Percentiles rank a stretch among this genome's conserved stretches.
These are phyloP conservation scores for Nemopilema nomurai DNA, from an alignment of 30 jellyfish, hydroid and myxozoan species.

Conservation along the genomic window DNA sequence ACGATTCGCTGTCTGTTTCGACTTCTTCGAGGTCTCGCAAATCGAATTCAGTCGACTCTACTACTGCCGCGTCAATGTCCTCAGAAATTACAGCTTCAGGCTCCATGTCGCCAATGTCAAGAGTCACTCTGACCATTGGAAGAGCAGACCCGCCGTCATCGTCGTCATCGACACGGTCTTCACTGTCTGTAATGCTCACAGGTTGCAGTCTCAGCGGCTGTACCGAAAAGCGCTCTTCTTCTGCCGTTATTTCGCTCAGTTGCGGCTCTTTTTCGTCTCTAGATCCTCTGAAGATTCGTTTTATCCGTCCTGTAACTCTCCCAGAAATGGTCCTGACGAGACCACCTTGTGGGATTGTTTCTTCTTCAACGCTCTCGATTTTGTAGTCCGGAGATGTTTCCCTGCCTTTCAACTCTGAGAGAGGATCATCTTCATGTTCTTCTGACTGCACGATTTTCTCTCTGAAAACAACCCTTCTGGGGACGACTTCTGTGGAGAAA, in stretches of 20 bases:
- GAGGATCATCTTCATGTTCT: neutral
- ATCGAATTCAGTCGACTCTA: slow-evolving; percentile 5
- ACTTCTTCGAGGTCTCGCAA: neutral
- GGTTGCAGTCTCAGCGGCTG: neutral
- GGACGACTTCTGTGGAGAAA: slow-evolving; percentile 1
- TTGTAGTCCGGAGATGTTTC: neutral
- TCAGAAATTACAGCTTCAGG: slow-evolving; percentile 18
- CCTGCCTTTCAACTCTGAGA: slow-evolving; percentile 2
- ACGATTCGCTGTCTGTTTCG: neutral
- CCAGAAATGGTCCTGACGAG: neutral
- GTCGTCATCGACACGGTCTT: neutral
- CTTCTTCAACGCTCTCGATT: neutral
- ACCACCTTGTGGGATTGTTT: slow-evolving; percentile 1
- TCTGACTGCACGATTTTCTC: neutral
- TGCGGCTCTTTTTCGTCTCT: neutral
- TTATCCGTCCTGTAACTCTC: neutral
- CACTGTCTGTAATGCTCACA: neutral
- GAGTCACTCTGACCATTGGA: slow-evolving; percentile 8
- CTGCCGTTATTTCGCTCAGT: slow-evolving; percentile 1
- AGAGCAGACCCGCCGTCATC: neutral
- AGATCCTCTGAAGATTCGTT: slow-evolving; percentile 6
- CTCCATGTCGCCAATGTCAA: neutral
- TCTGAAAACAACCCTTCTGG: slow-evolving; percentile 9
- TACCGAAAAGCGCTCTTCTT: neutral
- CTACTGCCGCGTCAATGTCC: slow-evolving; percentile 8